Evolutionary conservation across 2,888 invertebrate genomes (phyloP).

Genomic region (Phalangium opilio): DNA sequence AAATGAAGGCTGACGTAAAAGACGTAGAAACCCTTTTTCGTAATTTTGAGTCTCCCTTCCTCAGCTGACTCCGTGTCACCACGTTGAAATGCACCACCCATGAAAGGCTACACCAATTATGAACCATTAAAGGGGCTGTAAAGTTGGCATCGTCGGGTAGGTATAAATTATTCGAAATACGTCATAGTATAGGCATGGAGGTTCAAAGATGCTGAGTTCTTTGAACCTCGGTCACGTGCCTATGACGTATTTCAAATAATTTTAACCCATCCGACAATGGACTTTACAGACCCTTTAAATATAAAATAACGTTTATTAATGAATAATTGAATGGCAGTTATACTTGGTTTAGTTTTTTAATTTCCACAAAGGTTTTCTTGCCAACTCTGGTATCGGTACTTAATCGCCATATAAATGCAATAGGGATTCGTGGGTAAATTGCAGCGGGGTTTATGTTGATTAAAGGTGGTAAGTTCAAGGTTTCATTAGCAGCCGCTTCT

Average conservation of each 20-base stretch:
- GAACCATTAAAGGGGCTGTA: no score
- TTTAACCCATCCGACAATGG: not conserved
- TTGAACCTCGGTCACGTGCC: no score
- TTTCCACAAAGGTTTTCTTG: slow-evolving; percentile 24
- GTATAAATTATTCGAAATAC: no score
- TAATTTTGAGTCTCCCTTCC: slow-evolving; percentile 26
- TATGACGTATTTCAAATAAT: no score
- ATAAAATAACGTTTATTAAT: not conserved
- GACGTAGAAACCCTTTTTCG: slow-evolving; percentile 26
- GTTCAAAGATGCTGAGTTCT: no score
- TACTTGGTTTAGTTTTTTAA: slow-evolving; percentile 18
- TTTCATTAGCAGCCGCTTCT: no score
- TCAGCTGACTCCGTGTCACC: slow-evolving; percentile 24
- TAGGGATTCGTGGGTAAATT: slow-evolving; percentile 24
- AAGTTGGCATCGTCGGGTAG: no score
- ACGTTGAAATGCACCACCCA: slow-evolving; percentile 25
- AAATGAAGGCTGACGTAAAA: slow-evolving; percentile 27
- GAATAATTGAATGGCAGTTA: slow-evolving; percentile 25
- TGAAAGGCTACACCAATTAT: slow-evolving; percentile 24
- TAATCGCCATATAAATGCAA: slow-evolving; percentile 26
- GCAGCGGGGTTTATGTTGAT: slow-evolving; percentile 22
- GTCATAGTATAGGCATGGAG: no score
- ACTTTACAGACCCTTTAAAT: not conserved
- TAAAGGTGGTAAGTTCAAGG: slow-evolving; percentile 14
- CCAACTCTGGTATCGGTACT: slow-evolving; percentile 22